Evolutionary conservation across 2,888 invertebrate genomes (phyloP), one percentile per base, ranked within the genome.

Genomic region (Cheiracanthium punctorium): DNA sequence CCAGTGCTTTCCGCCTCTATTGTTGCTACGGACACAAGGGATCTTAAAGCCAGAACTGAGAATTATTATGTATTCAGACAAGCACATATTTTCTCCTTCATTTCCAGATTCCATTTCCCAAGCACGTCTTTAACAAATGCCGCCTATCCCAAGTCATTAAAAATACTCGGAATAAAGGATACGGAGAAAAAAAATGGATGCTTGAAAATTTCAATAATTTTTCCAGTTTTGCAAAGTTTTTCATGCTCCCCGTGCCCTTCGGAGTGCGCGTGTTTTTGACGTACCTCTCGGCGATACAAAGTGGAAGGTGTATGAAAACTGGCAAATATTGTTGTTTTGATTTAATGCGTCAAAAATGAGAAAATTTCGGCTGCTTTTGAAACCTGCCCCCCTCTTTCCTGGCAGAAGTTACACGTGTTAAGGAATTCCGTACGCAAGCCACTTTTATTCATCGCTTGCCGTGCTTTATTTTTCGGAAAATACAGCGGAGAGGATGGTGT

Each of bases 61-160:
- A 82, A 76, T 76, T 82, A 76, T 82, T 82, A 76, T 65, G 71
- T 72, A 82, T 82, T 76, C 82, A 82, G 76, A 76, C 71, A 74
- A n/a, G 71, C 76, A 70, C 48, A 48, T 71, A 71, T 82, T 76
- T 76, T 64, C 30, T n/a, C 30, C 32, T 58, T 30, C 67, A 14
- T 67, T 67, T 30, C 17, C 67, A 29, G 37, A 69, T 81, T 74
- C 74, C 29, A n/a, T 73, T 74, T 74, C 73, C 67, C 17, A 24
- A 41, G 74, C 80, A 74, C 74, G 70, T 64, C 82, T 70, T 82
- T 75, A 70, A 70, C 74, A 82, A 82, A 70, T 58, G 30, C 58
- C 52, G 30, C 28, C 70, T 70, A 82, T 75, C 74, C 70, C n/a
- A 82, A 72, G 80, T 80, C 76, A 82, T 82, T 82, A 82, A 76